phyloP scores from a whole-genome alignment of 2,113 vertebrate species.

The Oophaga pumilio region DNA sequence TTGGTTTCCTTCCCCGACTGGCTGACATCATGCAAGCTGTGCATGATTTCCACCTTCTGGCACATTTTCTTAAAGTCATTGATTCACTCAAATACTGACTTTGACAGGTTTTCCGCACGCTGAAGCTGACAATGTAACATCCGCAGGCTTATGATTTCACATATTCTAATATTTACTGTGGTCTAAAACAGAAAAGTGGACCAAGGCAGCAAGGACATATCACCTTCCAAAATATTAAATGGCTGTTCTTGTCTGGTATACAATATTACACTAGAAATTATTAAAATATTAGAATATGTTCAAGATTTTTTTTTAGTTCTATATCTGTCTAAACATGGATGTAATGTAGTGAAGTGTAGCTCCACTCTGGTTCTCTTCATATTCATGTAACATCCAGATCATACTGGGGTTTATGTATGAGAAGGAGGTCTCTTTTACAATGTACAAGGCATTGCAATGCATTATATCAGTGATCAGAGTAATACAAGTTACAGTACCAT shows the following conservation, averaged over 20 bases:
- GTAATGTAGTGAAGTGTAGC: too few relatives aligned
- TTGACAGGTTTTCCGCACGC: neutral
- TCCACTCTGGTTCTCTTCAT: too few relatives aligned
- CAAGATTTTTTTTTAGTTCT: too few relatives aligned
- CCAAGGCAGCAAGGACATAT: neutral
- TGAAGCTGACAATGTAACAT: neutral
- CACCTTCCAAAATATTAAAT: neutral
- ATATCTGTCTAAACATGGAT: too few relatives aligned
- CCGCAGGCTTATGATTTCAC: neutral
- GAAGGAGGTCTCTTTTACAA: too few relatives aligned
- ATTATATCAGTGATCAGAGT: too few relatives aligned
- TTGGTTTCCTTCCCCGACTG: neutral
- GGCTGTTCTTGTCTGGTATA: neutral
- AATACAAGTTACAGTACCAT: too few relatives aligned
- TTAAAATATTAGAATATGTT: too few relatives aligned
- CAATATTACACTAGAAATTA: neutral
- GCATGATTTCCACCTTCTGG: neutral
- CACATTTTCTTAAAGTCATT: neutral
- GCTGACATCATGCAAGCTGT: constrained; percentile 12
- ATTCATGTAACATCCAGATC: too few relatives aligned
- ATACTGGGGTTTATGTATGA: too few relatives aligned
- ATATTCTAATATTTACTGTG: neutral
- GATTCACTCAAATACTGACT: neutral
- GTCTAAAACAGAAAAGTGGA: neutral
- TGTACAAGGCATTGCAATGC: too few relatives aligned